Evolutionary conservation across 2,113 vertebrate genomes (phyloP), one percentile per base, ranked within the genome.

Genomic region (Corythornis vintsioides): DNA sequence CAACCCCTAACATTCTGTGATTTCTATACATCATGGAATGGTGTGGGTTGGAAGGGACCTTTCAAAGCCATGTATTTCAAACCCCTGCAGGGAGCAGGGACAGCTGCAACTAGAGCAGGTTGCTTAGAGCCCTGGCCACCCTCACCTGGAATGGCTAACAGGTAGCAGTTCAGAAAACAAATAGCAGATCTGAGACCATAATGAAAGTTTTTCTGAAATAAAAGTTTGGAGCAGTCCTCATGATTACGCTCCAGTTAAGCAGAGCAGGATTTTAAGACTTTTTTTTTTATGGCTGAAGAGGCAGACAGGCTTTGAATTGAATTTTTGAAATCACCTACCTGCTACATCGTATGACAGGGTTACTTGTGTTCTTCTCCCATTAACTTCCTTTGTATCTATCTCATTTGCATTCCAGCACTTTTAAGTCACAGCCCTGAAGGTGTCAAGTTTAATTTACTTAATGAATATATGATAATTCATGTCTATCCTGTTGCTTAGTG

Each of bases 371-470:
- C 52, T 90, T 88, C 43, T 74, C 40, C 53, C 56, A 78, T 60
- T 69, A 48, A 53, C 28, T 74, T 82, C 9, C 60, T 78, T 75
- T 85, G n/a, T 40, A 33, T 76, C 85, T 40, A 33, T 83, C 71
- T 91, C 50, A 85, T 82, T 92, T 94, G 65, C 63, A 77, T 40
- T 56, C 65, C 31, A 88, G 42, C 3, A 3, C 75, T 95, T 96
- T 96, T 74, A 95, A 95, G 74, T 89, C 73, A 70, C 7, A 71
- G 52, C 43, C 59, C 66, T 92, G 40, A 81, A 89, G 18, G 40
- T 84, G 82, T 92, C 94, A 95, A 96, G 53, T 97, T 96, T 96
- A 96, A 97, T 97, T 97, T 96, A 88, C 78, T 91, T 94, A 96
- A 97, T 96, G 74, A 94, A 96, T 94, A 96, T 91, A 94, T 90